Evolutionary conservation across 1,140 invertebrate species (phyloP).

Genomic region (Dreissena polymorpha): DNA sequence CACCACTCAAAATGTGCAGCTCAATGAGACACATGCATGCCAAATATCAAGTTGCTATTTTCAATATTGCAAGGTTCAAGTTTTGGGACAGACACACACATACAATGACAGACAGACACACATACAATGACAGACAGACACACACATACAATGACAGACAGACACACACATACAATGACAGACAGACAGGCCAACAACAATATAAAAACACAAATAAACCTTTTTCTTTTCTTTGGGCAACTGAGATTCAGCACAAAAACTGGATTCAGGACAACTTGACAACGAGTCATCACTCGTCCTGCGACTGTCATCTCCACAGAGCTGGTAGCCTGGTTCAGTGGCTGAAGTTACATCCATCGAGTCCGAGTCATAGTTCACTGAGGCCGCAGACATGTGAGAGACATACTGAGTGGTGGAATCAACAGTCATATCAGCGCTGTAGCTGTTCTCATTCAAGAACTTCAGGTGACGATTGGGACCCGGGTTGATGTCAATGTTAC

Average conservation of each 20-base stretch:
- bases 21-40: too few relatives aligned
- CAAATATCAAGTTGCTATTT: too few relatives aligned
- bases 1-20: too few relatives aligned
- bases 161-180: too few relatives aligned
- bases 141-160: too few relatives aligned
- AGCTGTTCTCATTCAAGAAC: slow-evolving; percentile 36
- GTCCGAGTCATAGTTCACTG: slow-evolving; percentile 41
- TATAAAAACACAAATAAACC: background rate
- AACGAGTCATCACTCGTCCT: slow-evolving; percentile 26
- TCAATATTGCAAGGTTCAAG: too few relatives aligned
- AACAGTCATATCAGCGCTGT: slow-evolving; percentile 41
- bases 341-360: slow-evolving; percentile 56
- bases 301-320: slow-evolving; percentile 17
- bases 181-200: too few relatives aligned
- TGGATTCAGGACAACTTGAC: slow-evolving; percentile 13
- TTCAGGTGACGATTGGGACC: slow-evolving; percentile 46
- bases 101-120: too few relatives aligned
- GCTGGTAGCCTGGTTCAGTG: slow-evolving; percentile 11
- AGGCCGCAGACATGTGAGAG: background rate
- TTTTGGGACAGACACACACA: too few relatives aligned
- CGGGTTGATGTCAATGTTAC: slow-evolving; percentile 15
- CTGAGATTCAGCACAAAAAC: background rate
- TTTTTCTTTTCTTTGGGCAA: slow-evolving; percentile 43
- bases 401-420: slow-evolving; percentile 53
- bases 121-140: too few relatives aligned